Percentiles rank a stretch among this genome's conserved stretches.
These are phyloP conservation scores for Kryphioiulus occultus DNA, from an alignment of 2,888 invertebrate species.

Conservation along the genomic window DNA sequence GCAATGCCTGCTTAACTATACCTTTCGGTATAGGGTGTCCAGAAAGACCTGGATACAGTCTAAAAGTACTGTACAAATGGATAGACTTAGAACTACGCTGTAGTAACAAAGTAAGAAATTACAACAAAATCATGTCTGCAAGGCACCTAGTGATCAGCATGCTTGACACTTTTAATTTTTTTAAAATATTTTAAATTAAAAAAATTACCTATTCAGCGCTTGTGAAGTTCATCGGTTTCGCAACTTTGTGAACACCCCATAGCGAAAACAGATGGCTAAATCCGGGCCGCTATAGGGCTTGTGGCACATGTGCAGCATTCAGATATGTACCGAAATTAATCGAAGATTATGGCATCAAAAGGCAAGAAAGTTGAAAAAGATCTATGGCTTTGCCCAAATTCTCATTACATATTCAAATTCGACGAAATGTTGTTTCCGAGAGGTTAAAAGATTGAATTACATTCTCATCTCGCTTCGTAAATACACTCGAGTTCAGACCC, in stretches of 20 bases:
- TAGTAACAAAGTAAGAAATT: too few relatives aligned
- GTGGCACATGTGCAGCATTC: background rate
- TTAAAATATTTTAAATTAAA: too few relatives aligned
- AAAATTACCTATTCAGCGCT: too few relatives aligned
- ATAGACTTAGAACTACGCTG: too few relatives aligned
- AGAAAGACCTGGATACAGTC: too few relatives aligned
- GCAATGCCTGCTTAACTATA: too few relatives aligned
- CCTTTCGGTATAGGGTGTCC: too few relatives aligned
- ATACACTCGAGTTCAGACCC: background rate
- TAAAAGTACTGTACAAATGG: too few relatives aligned
- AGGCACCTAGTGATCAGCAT: too few relatives aligned
- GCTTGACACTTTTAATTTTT: too few relatives aligned
- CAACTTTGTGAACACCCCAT: background rate
- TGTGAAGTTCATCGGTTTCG: too few relatives aligned
- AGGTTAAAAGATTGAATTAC: background rate
- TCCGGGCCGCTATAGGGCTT: background rate
- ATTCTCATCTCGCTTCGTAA: background rate
- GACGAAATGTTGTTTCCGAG: background rate
- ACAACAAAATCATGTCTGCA: too few relatives aligned
- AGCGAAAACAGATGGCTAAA: background rate
- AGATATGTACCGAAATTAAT: background rate
- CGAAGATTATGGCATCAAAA: background rate
- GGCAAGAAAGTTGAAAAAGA: background rate
- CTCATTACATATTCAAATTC: conserved; percentile 23
- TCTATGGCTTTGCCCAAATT: background rate